Evolutionary conservation across 1,140 invertebrate species (phyloP).

Genomic region (Hycleus phaleratus): DNA sequence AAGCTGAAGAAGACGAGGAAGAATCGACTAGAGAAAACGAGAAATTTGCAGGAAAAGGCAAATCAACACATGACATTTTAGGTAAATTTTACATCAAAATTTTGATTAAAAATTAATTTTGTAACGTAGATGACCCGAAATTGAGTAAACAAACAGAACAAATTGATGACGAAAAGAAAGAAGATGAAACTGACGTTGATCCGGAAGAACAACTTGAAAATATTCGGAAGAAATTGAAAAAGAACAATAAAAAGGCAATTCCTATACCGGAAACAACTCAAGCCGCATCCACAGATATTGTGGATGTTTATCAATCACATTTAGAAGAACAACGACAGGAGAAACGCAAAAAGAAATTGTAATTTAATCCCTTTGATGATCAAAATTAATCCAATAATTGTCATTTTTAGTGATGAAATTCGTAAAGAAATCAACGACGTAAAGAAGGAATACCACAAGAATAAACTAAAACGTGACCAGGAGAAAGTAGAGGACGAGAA

Average conservation of each 20-base stretch:
- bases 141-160: constrained; percentile 62
- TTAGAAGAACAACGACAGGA: constrained; percentile 59
- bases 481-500: constrained; percentile 42
- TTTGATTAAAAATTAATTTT: constrained; percentile 7
- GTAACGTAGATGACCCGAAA: constrained; percentile 67
- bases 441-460: constrained; percentile 58
- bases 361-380: constrained; percentile 28
- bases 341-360: constrained; percentile 60
- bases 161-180: constrained; percentile 26
- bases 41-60: constrained; percentile 64
- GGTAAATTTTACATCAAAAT: constrained; percentile 20
- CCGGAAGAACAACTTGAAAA: constrained; percentile 45
- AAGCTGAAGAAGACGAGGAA: constrained; percentile 95
- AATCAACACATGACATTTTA: constrained; percentile 89
- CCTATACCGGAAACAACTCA: constrained; percentile 28
- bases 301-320: constrained; percentile 26
- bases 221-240: constrained; percentile 46
- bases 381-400: constrained; percentile 16
- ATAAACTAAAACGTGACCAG: constrained; percentile 53
- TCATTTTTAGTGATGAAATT: constrained; percentile 60
- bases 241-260: constrained; percentile 24
- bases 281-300: constrained; percentile 15
- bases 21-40: constrained; percentile 64
- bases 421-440: constrained; percentile 66
- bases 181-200: constrained; percentile 40